Evolutionary conservation across 2,888 invertebrate genomes (phyloP).

Genomic region (Troilus luridus): DNA sequence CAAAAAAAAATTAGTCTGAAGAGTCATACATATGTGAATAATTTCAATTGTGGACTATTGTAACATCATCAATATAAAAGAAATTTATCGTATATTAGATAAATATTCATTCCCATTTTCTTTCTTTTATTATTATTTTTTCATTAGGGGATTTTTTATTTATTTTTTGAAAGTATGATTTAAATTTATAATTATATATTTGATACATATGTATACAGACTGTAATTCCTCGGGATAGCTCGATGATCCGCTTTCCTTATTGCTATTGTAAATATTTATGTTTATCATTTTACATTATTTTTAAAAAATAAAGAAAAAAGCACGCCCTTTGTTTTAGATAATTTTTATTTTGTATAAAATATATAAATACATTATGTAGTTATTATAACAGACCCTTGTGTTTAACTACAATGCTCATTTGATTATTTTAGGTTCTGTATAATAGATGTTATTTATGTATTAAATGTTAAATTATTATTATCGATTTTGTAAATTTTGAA

Average conservation of each 20-base stretch:
- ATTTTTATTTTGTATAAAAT: conserved; percentile 38
- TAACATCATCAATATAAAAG: conserved; percentile 7
- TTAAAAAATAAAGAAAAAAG: background rate
- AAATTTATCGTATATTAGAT: conserved; percentile 34
- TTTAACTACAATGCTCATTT: background rate
- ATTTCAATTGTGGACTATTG: conserved; percentile 46
- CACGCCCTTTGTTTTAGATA: background rate
- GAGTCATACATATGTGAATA: background rate
- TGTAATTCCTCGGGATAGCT: background rate
- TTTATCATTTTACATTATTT: conserved; percentile 40
- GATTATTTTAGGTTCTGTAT: conserved; percentile 20
- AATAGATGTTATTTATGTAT: conserved; percentile 25
- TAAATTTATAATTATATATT: conserved; percentile 53
- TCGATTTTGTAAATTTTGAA: conserved; percentile 11
- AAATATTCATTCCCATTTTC: conserved; percentile 50
- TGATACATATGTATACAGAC: conserved; percentile 35
- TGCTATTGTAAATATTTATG: conserved; percentile 45
- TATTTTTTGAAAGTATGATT: conserved; percentile 38
- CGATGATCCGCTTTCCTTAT: background rate
- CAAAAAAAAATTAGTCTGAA: conserved; percentile 10
- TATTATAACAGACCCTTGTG: conserved; percentile 9
- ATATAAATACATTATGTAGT: conserved; percentile 37
- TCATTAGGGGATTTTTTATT: background rate
- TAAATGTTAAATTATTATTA: conserved; percentile 28
- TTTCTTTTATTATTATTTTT: conserved; percentile 6